These are phyloP conservation scores for Popillia japonica DNA, from an alignment of 1,140 invertebrate genomes.

Conservation along the genomic window DNA sequence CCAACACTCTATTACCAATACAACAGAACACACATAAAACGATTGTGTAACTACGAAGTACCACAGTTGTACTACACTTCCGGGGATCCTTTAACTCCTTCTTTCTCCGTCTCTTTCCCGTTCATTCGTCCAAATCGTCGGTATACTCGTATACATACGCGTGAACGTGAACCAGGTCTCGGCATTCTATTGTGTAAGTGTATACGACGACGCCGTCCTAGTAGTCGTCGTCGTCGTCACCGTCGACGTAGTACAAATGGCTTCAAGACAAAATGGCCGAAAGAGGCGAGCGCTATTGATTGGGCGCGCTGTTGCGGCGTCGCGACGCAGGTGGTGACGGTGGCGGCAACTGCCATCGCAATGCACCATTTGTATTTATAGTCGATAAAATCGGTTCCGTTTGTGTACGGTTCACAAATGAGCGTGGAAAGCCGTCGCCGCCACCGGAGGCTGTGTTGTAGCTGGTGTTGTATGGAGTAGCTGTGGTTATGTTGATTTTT, in stretches of 20 bases:
- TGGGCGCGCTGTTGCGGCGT: conserved; percentile 57
- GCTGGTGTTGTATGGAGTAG: neutral
- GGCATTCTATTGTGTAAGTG: conserved; percentile 38
- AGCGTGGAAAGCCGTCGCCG: neutral
- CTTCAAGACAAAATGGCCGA: conserved; percentile 61
- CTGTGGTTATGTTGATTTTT: neutral
- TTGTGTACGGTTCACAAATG: conserved; percentile 43
- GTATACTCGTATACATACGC: conserved; percentile 40
- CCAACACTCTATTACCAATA: neutral
- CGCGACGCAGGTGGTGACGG: conserved; percentile 50
- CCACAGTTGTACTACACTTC: neutral
- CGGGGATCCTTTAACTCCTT: conserved; percentile 8
- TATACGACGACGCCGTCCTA: conserved; percentile 26
- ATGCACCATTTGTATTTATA: conserved; percentile 59
- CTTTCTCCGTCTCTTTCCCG: neutral
- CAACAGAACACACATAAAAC: neutral
- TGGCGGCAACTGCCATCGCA: conserved; percentile 55
- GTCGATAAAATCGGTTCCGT: conserved; percentile 55
- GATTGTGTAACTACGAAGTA: neutral
- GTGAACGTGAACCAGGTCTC: neutral
- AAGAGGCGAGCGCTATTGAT: conserved; percentile 59
- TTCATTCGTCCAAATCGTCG: conserved; percentile 39
- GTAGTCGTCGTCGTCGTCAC: conserved; percentile 35
- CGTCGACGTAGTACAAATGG: conserved; percentile 48
- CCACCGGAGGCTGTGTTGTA: neutral